Percentiles rank a stretch among this genome's conserved stretches.
Evolutionary conservation across 2,888 invertebrate species (phyloP).

Genomic region (Teleogryllus oceanicus): DNA sequence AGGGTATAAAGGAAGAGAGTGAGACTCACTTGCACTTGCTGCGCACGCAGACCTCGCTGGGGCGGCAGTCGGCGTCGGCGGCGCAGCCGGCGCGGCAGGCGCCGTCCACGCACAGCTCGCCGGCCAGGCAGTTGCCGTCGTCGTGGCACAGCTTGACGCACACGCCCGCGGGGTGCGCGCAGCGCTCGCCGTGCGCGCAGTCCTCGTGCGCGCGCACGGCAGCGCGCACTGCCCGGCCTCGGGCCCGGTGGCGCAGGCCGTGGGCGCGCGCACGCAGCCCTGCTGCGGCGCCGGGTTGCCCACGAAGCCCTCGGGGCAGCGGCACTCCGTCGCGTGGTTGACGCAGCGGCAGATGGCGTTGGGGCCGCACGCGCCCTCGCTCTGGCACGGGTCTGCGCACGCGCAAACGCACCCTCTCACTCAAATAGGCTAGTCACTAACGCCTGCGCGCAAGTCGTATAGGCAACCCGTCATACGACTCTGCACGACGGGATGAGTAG

Average conservation of each 20-base stretch:
- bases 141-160: constrained; percentile 85
- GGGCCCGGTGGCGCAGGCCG: constrained; percentile 61
- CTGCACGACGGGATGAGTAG: no score
- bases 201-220: constrained; percentile 68
- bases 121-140: constrained; percentile 84
- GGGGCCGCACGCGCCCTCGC: constrained; percentile 73
- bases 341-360: constrained; percentile 76
- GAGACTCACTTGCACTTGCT: constrained; percentile 60
- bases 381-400: constrained; percentile 67
- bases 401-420: background rate
- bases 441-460: no score
- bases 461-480: no score
- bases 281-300: constrained; percentile 84
- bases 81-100: constrained; percentile 80
- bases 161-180: constrained; percentile 64
- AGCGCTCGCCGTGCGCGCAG: constrained; percentile 82
- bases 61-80: constrained; percentile 73
- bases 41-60: constrained; percentile 71
- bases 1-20: background rate
- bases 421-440: no score
- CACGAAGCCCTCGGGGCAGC: constrained; percentile 80
- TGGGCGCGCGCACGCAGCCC: constrained; percentile 81
- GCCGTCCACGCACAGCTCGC: constrained; percentile 81
- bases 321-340: constrained; percentile 72
- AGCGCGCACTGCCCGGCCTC: constrained; percentile 73